Evolutionary conservation across 1,140 invertebrate genomes (phyloP), one percentile per base, ranked within the genome.

Genomic region (Phocides pigmalion): DNA sequence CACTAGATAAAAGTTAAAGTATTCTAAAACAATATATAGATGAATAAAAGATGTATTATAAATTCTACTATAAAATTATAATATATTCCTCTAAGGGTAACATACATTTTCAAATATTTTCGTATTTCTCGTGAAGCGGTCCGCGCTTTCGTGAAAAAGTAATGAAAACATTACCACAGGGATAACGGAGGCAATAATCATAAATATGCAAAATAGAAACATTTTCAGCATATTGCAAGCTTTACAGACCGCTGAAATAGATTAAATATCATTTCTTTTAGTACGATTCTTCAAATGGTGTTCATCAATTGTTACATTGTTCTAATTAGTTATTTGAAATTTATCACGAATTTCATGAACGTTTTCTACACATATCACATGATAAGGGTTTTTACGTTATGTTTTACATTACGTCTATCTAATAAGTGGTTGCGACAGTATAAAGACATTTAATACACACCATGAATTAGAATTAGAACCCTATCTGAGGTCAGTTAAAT

Each of bases 161-260:
- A 56, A 56, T 56, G 41, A 46, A 58, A 58, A 58, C 54, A 58
- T 58, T 58, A 58, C 39, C 54, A 22, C 54, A 58, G 53, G 39
- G 54, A 58, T 46, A 58, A 58, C 54, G 9, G 41, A 32, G 25
- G 54, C 25, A 44, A 58, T 58, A 32, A 58, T 44, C 39, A 32
- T 58, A 58, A 58, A 46, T 58, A 58, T 44, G 41, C 22, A 44
- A 58, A 58, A 46, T 46, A 58, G 25, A n/a, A 32, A 58, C 25
- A 58, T 46, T 58, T 58, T 46, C 39, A 46, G 54, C 39, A 41
- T 44, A 58, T 32, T 25, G 54, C 39, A 46, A 46, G 25, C 41
- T 32, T 32, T 32, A 58, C 16, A 56, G 35, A 56, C 22, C 20
- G 4, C 11, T 32, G 22, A 58, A 58, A 58, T n/a, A 54, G 17